These are phyloP conservation scores for Dendrocincla fuliginosa DNA, from an alignment of 2,797 vertebrate species.

Conservation along the genomic window DNA sequence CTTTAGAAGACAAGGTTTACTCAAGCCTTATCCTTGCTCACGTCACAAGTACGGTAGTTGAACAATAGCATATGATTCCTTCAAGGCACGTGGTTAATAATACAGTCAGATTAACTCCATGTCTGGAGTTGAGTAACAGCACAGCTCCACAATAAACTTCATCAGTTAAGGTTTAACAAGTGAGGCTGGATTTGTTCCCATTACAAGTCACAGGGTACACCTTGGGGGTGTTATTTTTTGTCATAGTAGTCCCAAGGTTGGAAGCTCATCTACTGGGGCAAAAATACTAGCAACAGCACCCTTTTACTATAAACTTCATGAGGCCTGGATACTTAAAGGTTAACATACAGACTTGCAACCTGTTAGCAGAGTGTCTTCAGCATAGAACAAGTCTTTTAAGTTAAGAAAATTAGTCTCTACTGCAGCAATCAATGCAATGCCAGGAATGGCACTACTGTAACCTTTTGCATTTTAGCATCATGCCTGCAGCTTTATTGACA, in stretches of 20 bases:
- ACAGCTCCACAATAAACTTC: background rate
- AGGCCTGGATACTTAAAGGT: background rate
- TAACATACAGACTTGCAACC: background rate
- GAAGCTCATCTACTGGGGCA: background rate
- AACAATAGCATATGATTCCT: background rate
- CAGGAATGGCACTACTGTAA: background rate
- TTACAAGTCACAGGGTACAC: background rate
- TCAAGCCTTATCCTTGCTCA: background rate
- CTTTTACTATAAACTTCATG: background rate
- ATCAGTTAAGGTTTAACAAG: slow-evolving; percentile 12
- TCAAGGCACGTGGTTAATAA: background rate
- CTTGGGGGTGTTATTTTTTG: background rate
- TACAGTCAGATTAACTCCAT: background rate
- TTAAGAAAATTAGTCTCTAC: background rate
- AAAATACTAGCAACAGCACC: background rate
- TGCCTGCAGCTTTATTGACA: background rate
- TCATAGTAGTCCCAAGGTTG: background rate
- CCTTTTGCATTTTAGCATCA: background rate
- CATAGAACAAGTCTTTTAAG: background rate
- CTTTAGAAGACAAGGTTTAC: background rate
- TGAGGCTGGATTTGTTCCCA: background rate
- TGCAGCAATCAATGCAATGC: background rate
- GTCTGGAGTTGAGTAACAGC: background rate
- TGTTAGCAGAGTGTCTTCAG: background rate
- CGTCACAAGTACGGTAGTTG: background rate